Percentiles rank a stretch among this genome's conserved stretches.
Evolutionary conservation across 2,113 vertebrate genomes (phyloP).

Genomic region (Falco punctatus): DNA sequence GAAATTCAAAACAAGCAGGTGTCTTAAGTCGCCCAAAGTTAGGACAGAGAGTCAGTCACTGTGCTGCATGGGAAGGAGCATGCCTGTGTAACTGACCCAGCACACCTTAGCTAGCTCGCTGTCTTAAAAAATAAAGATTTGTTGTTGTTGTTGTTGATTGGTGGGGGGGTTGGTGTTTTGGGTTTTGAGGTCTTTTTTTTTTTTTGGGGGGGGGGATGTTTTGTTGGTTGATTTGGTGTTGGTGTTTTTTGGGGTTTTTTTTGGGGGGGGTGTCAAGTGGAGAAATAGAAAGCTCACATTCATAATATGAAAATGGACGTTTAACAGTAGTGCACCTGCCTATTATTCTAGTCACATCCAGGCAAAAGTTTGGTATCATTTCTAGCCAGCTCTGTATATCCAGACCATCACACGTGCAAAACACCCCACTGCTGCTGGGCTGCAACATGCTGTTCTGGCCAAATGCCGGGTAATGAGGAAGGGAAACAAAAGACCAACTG

Average conservation of each 20-base stretch:
- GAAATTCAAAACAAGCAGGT: background rate
- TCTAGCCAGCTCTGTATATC: background rate
- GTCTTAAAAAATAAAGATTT: background rate
- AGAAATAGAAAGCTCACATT: background rate
- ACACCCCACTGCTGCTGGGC: background rate
- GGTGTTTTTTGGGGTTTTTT: too few species aligned
- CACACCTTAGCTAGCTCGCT: background rate
- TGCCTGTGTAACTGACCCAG: background rate
- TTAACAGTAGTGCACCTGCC: background rate
- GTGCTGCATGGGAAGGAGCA: background rate
- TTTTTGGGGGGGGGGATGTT: too few species aligned
- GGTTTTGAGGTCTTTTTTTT: too few species aligned
- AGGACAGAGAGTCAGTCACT: background rate
- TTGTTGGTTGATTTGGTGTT: too few species aligned
- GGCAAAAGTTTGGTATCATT: background rate
- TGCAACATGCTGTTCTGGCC: background rate
- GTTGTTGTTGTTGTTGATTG: background rate
- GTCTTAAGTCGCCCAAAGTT: background rate
- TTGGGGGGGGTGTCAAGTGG: too few species aligned
- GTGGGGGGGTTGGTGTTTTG: too few species aligned
- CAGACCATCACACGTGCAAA: background rate
- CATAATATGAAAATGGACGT: background rate
- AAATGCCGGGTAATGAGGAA: background rate
- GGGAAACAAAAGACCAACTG: background rate
- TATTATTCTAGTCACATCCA: background rate